Evolutionary conservation across 2,113 vertebrate genomes (phyloP), one percentile per base, ranked within the genome.

Genomic region (Rafetus swinhoei): DNA sequence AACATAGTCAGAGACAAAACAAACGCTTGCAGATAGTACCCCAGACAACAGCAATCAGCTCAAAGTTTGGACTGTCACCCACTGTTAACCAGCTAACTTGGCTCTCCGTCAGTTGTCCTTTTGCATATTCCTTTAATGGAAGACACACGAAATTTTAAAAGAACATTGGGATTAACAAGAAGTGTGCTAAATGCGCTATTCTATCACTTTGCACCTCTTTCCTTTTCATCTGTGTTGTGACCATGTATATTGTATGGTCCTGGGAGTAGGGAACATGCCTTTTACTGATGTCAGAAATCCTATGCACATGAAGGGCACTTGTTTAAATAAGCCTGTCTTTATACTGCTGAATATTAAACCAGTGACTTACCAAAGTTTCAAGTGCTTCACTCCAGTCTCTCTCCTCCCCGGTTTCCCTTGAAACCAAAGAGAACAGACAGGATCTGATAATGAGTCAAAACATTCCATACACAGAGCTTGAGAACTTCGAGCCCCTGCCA

Each of bases 31-130:
- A 19, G 65, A 16, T n/a, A 72, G 65, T 69, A 9, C 15, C 62
- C 29, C 65, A 69, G 32, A 9, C 32, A 69, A 19, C 16, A 69
- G 16, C 32, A 69, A 29, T 69, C 16, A 9, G 16, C 32, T 69
- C 32, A 19, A 69, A 87, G 90, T 92, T 79, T 97, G 91, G 57
- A 65, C 87, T 95, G 85, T 62, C 18, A 32, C 84, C 55, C 94
- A 94, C 85, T 90, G 84, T 45, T 85, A 88, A 29, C 74, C 93
- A 82, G 92, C 16, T 86, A 91, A 22, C n/a, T 62, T 94, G 91
- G 57, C 57, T 85, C 72, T 60, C 22, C 72, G 62, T 85, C 57
- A 54, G 22, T 59, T 89, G 27, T 72, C 91, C 65, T 88, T 94
- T 90, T 62, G 83, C 93, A 87, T 4, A 50, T 27, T 80, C 39